Evolutionary conservation across 23 tunicate species (phyloP).

Genomic region (Halocynthia aurantium): DNA sequence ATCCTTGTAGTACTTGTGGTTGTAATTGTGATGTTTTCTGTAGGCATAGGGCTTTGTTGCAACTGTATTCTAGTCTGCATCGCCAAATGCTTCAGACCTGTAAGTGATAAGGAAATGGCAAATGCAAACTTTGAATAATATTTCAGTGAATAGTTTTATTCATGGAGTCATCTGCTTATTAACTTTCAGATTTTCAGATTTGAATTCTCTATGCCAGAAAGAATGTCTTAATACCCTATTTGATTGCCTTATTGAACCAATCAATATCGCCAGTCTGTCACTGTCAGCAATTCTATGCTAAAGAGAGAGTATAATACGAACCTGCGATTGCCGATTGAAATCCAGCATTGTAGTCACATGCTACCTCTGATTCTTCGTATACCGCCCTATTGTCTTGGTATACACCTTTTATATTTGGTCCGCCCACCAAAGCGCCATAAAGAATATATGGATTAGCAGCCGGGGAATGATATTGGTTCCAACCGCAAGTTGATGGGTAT

Average conservation of each 20-base stretch:
- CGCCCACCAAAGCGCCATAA: conserved; percentile 86
- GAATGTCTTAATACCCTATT: no score
- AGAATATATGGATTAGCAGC: conserved; percentile 52
- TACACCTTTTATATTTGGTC: conserved; percentile 49
- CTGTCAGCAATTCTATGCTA: not conserved
- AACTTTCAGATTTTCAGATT: not conserved
- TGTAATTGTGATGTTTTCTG: no score
- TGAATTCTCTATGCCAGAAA: no score
- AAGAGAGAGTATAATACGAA: conserved; percentile 3
- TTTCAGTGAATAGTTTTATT: not conserved
- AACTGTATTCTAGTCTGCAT: not conserved
- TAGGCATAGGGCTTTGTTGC: not conserved
- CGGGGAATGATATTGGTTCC: conserved; percentile 24
- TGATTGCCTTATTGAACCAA: not conserved
- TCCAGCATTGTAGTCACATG: conserved; percentile 88
- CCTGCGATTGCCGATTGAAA: conserved; percentile 91
- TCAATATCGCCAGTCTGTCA: not conserved
- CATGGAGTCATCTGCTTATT: not conserved
- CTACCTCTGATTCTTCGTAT: conserved; percentile 75
- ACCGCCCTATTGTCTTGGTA: conserved; percentile 38
- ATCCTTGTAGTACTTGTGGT: no score
- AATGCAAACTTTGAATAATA: not conserved
- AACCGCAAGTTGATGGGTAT: conserved; percentile 57
- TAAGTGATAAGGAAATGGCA: not conserved
- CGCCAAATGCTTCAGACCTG: conserved; percentile 7